Conservation (phyloP, 2,113 vertebrate species). For the Pedetes capensis region DNA sequence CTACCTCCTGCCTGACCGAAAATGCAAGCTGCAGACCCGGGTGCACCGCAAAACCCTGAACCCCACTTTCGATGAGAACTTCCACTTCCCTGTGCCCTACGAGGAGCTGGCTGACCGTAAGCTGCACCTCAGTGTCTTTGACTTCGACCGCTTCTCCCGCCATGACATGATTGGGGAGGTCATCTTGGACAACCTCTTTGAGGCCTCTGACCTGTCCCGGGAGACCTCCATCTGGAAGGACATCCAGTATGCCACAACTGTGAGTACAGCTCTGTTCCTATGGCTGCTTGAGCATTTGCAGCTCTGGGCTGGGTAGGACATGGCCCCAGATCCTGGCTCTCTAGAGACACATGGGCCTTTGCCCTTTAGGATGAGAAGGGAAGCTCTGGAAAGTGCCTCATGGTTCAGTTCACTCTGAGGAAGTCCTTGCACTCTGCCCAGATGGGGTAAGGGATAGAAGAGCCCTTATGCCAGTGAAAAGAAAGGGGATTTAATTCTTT, state of each 20-base stretch:
- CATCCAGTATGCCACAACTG: conserved; percentile 88
- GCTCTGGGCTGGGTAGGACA: background rate
- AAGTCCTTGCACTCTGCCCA: background rate
- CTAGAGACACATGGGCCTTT: background rate
- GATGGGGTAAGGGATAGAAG: background rate
- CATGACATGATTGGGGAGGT: conserved; percentile 92
- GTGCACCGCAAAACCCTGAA: conserved; percentile 99
- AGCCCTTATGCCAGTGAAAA: background rate
- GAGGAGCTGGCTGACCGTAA: conserved; percentile 87
- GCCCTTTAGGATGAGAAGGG: background rate
- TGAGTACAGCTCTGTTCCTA: conserved; percentile 76
- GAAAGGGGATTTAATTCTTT: background rate
- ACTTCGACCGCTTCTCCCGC: conserved; percentile 91
- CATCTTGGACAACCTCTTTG: conserved; percentile 89
- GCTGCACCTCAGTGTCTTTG: conserved; percentile 90
- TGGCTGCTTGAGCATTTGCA: background rate
- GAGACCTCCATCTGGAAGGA: conserved; percentile 91
- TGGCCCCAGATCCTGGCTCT: fast-evolving
- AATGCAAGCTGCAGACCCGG: conserved; percentile 97
- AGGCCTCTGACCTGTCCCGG: conserved; percentile 87
- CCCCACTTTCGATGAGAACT: conserved; percentile 94
- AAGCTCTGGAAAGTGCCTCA: background rate
- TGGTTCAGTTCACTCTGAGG: background rate
- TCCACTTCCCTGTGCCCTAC: conserved; percentile 92
- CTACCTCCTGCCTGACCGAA: conserved; percentile 98